These are phyloP conservation scores for Timema podura DNA, from an alignment of 2,888 invertebrate genomes.

Conservation along the genomic window DNA sequence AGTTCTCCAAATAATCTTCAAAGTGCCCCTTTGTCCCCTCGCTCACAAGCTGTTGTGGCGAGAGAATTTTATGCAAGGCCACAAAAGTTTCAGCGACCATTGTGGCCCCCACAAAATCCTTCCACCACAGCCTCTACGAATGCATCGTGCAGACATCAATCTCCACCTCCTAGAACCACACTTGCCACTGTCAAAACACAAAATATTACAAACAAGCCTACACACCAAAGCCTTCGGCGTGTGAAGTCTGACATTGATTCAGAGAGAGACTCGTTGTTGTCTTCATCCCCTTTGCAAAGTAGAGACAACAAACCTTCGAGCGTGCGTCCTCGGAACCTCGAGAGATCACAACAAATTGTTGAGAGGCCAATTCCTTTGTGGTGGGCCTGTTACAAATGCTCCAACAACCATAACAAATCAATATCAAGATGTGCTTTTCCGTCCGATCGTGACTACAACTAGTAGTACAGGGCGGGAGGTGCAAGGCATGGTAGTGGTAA, in stretches of 20 bases:
- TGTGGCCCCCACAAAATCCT: conserved; percentile 58
- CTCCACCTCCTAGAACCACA: conserved; percentile 18
- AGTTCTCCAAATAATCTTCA: conserved; percentile 10
- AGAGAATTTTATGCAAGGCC: conserved; percentile 76
- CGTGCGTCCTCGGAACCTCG: conserved; percentile 24
- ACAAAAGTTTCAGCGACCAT: conserved; percentile 66
- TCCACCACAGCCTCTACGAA: neutral
- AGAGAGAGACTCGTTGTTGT: conserved; percentile 41
- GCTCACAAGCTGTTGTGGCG: conserved; percentile 31
- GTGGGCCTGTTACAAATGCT: conserved; percentile 33
- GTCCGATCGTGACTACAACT: conserved; percentile 32
- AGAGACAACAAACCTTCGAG: conserved; percentile 24
- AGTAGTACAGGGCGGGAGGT: neutral
- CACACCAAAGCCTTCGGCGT: conserved; percentile 49
- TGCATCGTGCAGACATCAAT: conserved; percentile 15
- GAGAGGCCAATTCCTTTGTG: conserved; percentile 34
- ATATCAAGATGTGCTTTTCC: conserved; percentile 26
- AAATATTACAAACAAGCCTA: conserved; percentile 39
- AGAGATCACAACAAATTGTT: conserved; percentile 30
- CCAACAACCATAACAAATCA: conserved; percentile 27
- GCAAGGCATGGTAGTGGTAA: conserved; percentile 24
- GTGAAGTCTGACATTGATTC: conserved; percentile 47
- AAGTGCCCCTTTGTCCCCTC: neutral
- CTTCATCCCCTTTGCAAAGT: conserved; percentile 41
- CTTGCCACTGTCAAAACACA: conserved; percentile 1